Evolutionary conservation across 2,113 vertebrate genomes (phyloP), one percentile per base, ranked within the genome.

Genomic region (Danionella cerebrum): DNA sequence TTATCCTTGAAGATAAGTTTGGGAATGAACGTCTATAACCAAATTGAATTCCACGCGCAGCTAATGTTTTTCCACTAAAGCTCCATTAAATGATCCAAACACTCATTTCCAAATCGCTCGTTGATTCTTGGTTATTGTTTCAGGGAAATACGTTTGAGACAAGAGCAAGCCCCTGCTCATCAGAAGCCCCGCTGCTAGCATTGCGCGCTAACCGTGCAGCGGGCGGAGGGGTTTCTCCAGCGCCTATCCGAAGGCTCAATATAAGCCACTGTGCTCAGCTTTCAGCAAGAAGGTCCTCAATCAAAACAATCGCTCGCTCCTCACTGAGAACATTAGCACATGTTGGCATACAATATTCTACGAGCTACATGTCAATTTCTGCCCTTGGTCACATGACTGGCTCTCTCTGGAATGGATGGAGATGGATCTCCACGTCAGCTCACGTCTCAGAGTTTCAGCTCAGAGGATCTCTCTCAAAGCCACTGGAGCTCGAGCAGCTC

Each of bases 381-480:
- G 91, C 94, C 90, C 91, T 86, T 89, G 93, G 92, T 96, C 96
- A 98, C 96, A 92, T 97, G 96, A 93, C 91, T 91, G 87, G 91
- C 94, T 91, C 92, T 92, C 92, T 91, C 91, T 89, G 93, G 91
- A 91, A 91, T 95, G 94, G 95, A 95, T 93, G 90, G 92, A 93
- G 93, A 96, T 93, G 93, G 93, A 95, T 95, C 91, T 96, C 91
- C 93, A 96, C 95, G 94, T 98, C 95, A 98, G 94, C 94, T 90
- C 91, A 94, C 90, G 95, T 95, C 93, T 96, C 90, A 94, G 88
- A 92, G 92, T 94, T 94, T 87, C 90, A 91, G 91, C 94, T 95
- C 90, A 89, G 88, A 84, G 87, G 92, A 90, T 93, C 90, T 84
- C 92, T 92, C 93, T 97, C 93, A 95, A 94, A 95, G 93, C 88